Evolutionary conservation across 2,888 invertebrate species (phyloP).

Genomic region (Hypomecis punctinalis): DNA sequence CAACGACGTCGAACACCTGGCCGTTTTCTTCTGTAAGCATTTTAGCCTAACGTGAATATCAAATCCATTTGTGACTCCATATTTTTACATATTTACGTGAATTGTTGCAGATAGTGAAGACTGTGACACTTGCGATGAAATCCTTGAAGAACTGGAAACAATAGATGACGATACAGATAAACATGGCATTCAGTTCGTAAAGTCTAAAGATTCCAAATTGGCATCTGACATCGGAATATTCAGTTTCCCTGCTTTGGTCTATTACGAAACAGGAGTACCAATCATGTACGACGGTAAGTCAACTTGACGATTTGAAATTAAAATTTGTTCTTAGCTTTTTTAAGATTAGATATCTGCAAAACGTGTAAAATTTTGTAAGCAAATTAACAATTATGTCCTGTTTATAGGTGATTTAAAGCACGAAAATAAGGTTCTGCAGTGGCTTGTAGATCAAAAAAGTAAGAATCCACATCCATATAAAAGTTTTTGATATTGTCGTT

Average conservation of each 20-base stretch:
- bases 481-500: slow-evolving; percentile 29
- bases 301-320: neutral
- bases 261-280: slow-evolving; percentile 96
- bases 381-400: slow-evolving; percentile 64
- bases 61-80: neutral
- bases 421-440: slow-evolving; percentile 97
- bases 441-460: slow-evolving; percentile 98
- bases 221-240: slow-evolving; percentile 96
- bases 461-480: slow-evolving; percentile 89
- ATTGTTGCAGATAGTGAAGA: slow-evolving; percentile 89
- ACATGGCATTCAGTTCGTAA: slow-evolving; percentile 96
- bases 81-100: slow-evolving; percentile 4
- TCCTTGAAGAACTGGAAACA: slow-evolving; percentile 95
- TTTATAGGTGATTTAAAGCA: slow-evolving; percentile 96
- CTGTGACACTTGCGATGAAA: slow-evolving; percentile 93
- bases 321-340: slow-evolving; percentile 6
- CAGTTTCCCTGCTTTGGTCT: slow-evolving; percentile 95
- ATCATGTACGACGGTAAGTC: slow-evolving; percentile 97
- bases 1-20: slow-evolving; percentile 95
- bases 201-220: slow-evolving; percentile 94
- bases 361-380: slow-evolving; percentile 26
- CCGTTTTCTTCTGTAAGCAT: slow-evolving; percentile 95
- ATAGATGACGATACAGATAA: slow-evolving; percentile 97
- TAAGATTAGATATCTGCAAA: slow-evolving; percentile 6
- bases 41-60: neutral